Percentiles rank a stretch among this genome's conserved stretches.
phyloP scores from a whole-genome alignment of 2,888 invertebrate species.

The Pterobdella sp. region DNA sequence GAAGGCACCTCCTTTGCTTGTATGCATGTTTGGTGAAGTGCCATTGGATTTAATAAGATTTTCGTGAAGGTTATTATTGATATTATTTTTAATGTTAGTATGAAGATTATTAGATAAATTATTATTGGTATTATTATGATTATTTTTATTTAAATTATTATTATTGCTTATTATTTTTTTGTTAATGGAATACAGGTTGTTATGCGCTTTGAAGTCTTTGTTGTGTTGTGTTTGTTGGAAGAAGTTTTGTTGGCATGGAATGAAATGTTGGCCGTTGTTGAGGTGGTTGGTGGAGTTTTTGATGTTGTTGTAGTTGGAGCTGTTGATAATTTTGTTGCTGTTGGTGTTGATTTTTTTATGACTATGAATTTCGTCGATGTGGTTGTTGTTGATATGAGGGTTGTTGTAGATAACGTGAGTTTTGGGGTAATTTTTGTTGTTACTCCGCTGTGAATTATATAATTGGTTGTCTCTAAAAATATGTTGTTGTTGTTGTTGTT shows the following conservation, averaged over 20 bases:
- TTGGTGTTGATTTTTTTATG: background rate
- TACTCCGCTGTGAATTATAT: background rate
- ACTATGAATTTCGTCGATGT: background rate
- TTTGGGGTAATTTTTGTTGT: background rate
- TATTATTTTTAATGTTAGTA: background rate
- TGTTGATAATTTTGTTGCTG: background rate
- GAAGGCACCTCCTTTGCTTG: too few species aligned
- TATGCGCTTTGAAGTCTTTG: background rate
- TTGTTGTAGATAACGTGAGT: background rate
- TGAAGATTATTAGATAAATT: background rate
- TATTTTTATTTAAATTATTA: background rate
- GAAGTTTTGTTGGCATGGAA: background rate
- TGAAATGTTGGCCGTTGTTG: background rate
- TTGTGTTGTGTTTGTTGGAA: background rate
- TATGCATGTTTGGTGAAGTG: too few species aligned
- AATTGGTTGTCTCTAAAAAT: background rate
- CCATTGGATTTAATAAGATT: too few species aligned
- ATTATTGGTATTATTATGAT: background rate
- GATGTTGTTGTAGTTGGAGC: background rate
- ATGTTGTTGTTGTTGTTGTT: conserved; percentile 8
- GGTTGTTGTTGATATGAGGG: background rate
- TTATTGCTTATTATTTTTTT: background rate
- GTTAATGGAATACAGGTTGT: background rate
- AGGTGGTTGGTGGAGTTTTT: background rate
- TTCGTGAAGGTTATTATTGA: background rate